Base-by-base conservation (phyloP, 92 coral and sea anemone species). In the Bergia puertoricense region DNA sequence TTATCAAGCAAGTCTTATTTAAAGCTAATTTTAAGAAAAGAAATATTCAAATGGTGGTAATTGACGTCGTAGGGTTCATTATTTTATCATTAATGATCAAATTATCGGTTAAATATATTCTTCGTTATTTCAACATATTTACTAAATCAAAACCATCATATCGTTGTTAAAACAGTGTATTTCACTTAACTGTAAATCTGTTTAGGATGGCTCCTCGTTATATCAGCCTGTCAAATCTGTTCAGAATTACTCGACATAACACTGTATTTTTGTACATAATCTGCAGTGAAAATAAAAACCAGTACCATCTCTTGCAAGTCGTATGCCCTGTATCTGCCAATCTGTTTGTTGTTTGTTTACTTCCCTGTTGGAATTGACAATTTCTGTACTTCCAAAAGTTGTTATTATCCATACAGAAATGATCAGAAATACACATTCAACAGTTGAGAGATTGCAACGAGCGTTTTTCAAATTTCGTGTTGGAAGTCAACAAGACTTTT, bases 71-170 rank as follows among this genome's bases (percentile, higher is more conserved):
- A 23, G 44, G 45, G 44, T 36, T 48, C 36, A 16, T 2, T 4
- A 54, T 79, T 54, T 79, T 43, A n/a, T 14, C 46, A 11, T 54
- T 37, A 38, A 45, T 50, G 4, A 54, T 62, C 44, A 30, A 30
- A 30, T 79, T 50, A 79, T 50, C 38, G 8, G 57, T 18, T 78
- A 18, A 48, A 7, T 79, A 45, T 11, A 30, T 50, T 50, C 13
- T 69, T 79, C 30, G 15, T 50, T 30, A 0, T 79, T 79, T 79
- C 82, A 79, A 79, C 82, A 54, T 50, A 50, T 36, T 79, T 48
- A 79, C 4, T 16, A 37, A 50, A 14, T 51, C 5, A 37, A 36
- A 45, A 20, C 0, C 51, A 11, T 6, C 81, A 23, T 6, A 10
- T 46, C 38, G 67, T n/a, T 44, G 41, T 23, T 9, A 48, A 79